phyloP scores from a whole-genome alignment of 2,113 vertebrate genomes.

The Gopherus evgoodei region DNA sequence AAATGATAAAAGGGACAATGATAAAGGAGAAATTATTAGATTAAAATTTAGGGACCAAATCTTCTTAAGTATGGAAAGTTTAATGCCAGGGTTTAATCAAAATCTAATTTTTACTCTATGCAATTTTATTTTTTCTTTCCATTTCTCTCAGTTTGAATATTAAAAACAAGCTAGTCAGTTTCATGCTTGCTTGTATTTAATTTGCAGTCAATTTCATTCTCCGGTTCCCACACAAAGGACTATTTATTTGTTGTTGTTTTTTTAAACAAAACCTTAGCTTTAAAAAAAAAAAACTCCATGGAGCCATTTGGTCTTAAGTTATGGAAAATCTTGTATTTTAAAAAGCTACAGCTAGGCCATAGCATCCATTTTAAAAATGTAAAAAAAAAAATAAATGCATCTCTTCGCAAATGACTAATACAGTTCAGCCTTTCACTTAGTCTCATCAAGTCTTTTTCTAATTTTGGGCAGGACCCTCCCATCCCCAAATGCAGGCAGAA shows the following conservation, averaged over 20 bases:
- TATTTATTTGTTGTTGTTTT: background rate
- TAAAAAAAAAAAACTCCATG: too few species aligned
- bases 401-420: background rate
- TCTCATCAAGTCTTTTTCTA: background rate
- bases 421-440: accelerated
- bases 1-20: background rate
- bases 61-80: background rate
- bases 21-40: background rate
- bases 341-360: background rate
- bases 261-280: background rate
- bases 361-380: background rate
- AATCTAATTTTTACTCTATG: background rate
- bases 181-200: background rate
- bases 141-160: background rate
- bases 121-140: background rate
- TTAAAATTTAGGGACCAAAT: background rate
- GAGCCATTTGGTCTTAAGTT: background rate
- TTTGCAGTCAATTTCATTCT: background rate
- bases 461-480: background rate
- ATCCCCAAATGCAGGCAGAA: accelerated
- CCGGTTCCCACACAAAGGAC: background rate
- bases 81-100: background rate
- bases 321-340: background rate
- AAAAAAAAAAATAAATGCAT: background rate
- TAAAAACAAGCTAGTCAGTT: background rate